These are phyloP conservation scores for Condylostylus longicornis DNA, from an alignment of 1,140 invertebrate species.

Conservation along the genomic window DNA sequence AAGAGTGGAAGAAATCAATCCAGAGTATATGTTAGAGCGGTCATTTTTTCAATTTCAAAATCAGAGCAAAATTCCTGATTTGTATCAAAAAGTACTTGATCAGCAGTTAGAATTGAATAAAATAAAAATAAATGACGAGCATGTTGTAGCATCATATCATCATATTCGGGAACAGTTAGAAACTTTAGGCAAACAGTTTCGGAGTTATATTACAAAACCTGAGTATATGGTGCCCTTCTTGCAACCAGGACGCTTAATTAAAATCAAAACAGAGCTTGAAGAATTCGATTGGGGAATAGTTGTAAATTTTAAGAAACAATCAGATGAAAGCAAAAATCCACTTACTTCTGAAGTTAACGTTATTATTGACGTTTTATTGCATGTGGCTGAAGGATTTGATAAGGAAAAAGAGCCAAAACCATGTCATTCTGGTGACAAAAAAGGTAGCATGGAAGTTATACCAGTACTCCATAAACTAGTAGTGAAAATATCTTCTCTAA, in stretches of 20 bases:
- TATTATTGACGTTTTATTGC: slow-evolving; percentile 68
- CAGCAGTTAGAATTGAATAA: slow-evolving; percentile 50
- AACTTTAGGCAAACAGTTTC: slow-evolving; percentile 54
- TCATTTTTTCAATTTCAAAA: slow-evolving; percentile 99
- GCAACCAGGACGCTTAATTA: slow-evolving; percentile 81
- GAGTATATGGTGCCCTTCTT: slow-evolving; percentile 85
- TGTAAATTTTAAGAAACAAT: slow-evolving; percentile 77
- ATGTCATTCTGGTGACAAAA: slow-evolving; percentile 43
- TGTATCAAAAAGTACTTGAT: slow-evolving; percentile 65
- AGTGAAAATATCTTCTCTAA: slow-evolving; percentile 73
- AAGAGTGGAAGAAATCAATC: slow-evolving; percentile 96
- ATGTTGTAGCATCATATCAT: slow-evolving; percentile 69
- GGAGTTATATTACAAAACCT: slow-evolving; percentile 66
- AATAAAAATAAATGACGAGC: slow-evolving; percentile 54
- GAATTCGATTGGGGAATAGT: slow-evolving; percentile 95
- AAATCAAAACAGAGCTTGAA: slow-evolving; percentile 71
- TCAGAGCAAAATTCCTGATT: slow-evolving; percentile 79
- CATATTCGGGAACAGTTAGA: slow-evolving; percentile 70
- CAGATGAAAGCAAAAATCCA: slow-evolving; percentile 38
- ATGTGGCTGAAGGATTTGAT: slow-evolving; percentile 47
- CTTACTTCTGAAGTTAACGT: slow-evolving; percentile 43
- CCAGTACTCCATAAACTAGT: slow-evolving; percentile 71
- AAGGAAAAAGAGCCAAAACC: slow-evolving; percentile 47
- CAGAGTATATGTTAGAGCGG: slow-evolving; percentile 96
- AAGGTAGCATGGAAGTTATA: slow-evolving; percentile 79